A percentile compares a stretch with the other conserved stretches of the same genome.
Conservation (phyloP, 2,113 vertebrate species). For the Tragelaphus strepsiceros region DNA sequence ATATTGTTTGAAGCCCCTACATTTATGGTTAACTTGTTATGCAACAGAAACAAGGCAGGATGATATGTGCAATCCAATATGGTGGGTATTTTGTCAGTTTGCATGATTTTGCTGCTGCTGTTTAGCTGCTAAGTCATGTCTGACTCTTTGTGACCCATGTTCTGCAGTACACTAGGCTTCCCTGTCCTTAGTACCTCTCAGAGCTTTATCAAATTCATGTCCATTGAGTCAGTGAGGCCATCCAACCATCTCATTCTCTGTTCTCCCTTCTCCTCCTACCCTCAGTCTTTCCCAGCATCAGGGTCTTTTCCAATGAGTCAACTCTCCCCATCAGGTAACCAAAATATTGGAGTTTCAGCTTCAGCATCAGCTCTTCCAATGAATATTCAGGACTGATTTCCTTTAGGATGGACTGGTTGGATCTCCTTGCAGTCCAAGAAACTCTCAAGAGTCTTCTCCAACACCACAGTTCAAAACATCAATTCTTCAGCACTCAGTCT, state of each 20-base stretch:
- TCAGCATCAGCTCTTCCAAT: background rate
- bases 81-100: background rate
- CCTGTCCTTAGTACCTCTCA: background rate
- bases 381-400: background rate
- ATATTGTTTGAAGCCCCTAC: background rate
- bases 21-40: background rate
- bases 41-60: background rate
- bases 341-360: background rate
- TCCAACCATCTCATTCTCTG: background rate
- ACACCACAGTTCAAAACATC: background rate
- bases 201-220: background rate
- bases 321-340: background rate
- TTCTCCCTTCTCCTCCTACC: background rate
- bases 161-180: background rate
- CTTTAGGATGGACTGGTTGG: background rate
- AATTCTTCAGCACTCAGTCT: background rate
- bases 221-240: background rate
- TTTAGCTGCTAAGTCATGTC: background rate
- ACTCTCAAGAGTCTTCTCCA: background rate
- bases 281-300: background rate
- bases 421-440: background rate
- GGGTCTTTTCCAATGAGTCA: background rate
- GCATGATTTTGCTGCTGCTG: background rate
- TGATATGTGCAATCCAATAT: background rate
- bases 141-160: background rate